phyloP scores from a whole-genome alignment of 2,797 vertebrate genomes.

The Muscicapa comitata region DNA sequence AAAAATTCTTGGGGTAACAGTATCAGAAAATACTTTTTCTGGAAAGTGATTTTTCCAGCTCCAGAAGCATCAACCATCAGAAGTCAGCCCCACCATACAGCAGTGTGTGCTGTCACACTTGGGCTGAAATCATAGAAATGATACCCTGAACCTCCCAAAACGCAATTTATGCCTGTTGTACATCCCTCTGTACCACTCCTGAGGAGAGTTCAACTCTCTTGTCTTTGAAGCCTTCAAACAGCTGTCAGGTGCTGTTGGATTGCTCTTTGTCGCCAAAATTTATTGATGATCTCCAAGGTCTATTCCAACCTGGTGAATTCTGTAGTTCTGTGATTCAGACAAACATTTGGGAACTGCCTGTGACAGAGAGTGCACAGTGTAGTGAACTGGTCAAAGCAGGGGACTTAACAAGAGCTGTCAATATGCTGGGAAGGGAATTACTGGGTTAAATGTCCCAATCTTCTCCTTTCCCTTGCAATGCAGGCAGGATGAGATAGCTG shows the following conservation, averaged over 20 bases:
- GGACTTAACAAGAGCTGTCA: background rate
- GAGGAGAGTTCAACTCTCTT: rapidly evolving
- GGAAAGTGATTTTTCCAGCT: background rate
- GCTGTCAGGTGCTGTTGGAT: background rate
- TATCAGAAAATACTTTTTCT: background rate
- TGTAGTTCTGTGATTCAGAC: background rate
- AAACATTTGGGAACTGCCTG: background rate
- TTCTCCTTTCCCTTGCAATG: background rate
- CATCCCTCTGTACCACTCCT: rapidly evolving
- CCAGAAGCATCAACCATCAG: background rate
- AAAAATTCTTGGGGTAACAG: background rate
- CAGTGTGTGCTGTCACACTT: background rate
- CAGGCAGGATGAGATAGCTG: background rate
- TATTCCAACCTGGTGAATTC: too few species aligned
- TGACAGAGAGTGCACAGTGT: background rate
- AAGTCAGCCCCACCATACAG: background rate
- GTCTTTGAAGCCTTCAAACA: background rate
- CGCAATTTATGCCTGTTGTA: background rate
- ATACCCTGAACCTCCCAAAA: background rate
- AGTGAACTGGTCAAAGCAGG: background rate
- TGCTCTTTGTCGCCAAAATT: background rate
- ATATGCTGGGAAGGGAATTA: background rate
- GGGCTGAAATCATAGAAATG: background rate
- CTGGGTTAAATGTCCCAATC: background rate
- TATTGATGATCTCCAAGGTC: background rate